Base-by-base conservation (phyloP, 1,140 invertebrate species). In the Ericerus pela region DNA sequence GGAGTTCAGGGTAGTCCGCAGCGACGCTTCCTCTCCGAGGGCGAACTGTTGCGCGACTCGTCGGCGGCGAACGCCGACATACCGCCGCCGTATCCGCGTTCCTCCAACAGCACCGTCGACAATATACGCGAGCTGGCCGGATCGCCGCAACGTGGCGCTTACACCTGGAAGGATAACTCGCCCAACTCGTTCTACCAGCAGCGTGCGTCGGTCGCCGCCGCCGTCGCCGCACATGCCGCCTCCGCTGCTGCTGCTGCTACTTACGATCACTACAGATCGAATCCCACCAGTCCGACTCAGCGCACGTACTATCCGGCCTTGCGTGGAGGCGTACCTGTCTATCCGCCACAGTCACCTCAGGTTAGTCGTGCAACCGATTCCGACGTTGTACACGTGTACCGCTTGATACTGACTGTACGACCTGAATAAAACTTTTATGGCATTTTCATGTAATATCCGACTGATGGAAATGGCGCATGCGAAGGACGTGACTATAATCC, bases 111-210 rank as follows among this genome's bases (percentile, higher is more conserved):
- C 57, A 75, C 74, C 4, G 75, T 75, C 14, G 77, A 76, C 61
- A 75, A 75, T 61, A 79, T 79, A 58, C 74, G 85, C 29, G 86
- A 90, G 64, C 73, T 90, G 56, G 86, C 86, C 0, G 83, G 84
- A 26, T 87, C 83, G 28, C 85, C 85, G 10, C 85, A 88, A 65
- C 77, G 84, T 24, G 84, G 85, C 55, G 80, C 84, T 36, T 88
- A 88, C 67, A 80, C 80, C 69, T 88, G 84, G 85, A 85, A 86
- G 64, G 85, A 88, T 66, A 81, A 79, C 20, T 82, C 83, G 30
- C 69, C 70, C 1, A 65, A 67, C 41, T 59, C 62, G 66, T 73
- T 66, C 55, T 62, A 64, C 57, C 29, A 65, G 67, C 62, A 66
- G 64, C 58, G 72, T 54, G 36, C 69, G 59, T 66, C 66, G 28